Evolutionary conservation across 2,888 invertebrate genomes (phyloP).

Genomic region (Nymphalis urticae): DNA sequence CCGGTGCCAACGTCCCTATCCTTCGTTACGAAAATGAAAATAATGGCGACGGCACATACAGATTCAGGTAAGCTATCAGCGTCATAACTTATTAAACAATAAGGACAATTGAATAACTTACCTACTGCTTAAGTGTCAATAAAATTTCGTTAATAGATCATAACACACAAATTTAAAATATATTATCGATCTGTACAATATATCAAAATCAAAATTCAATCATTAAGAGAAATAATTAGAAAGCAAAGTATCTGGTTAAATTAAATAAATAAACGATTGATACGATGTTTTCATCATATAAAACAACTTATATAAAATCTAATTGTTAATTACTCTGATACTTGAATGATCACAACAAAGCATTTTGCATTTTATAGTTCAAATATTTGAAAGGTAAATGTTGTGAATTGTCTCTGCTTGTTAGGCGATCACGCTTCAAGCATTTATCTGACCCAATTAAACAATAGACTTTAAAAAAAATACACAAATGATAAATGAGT

Average conservation of each 20-base stretch:
- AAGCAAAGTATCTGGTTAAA: not conserved
- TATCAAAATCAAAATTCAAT: too few relatives aligned
- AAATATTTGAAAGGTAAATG: conserved; percentile 33
- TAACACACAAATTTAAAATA: too few relatives aligned
- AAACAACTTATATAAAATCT: conserved; percentile 3
- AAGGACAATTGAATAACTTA: too few relatives aligned
- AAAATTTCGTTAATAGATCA: too few relatives aligned
- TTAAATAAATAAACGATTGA: not conserved
- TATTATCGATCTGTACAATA: too few relatives aligned
- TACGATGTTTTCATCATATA: not conserved
- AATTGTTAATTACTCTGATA: conserved; percentile 28
- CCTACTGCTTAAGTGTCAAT: too few relatives aligned
- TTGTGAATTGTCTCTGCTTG: conserved; percentile 34
- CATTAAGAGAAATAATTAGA: not conserved
- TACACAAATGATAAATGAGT: not conserved
- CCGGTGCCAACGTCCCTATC: conserved; percentile 76
- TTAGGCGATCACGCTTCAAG: conserved; percentile 35
- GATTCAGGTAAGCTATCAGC: conserved; percentile 74
- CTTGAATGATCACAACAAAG: conserved; percentile 31
- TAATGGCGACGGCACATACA: conserved; percentile 85
- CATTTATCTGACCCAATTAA: conserved; percentile 36
- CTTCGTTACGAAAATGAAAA: conserved; percentile 83
- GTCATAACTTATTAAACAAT: too few relatives aligned
- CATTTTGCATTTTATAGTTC: conserved; percentile 30
- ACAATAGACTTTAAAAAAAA: conserved; percentile 6